phyloP scores from a whole-genome alignment of 2,888 invertebrate genomes.

The Anagyrus pseudococci region DNA sequence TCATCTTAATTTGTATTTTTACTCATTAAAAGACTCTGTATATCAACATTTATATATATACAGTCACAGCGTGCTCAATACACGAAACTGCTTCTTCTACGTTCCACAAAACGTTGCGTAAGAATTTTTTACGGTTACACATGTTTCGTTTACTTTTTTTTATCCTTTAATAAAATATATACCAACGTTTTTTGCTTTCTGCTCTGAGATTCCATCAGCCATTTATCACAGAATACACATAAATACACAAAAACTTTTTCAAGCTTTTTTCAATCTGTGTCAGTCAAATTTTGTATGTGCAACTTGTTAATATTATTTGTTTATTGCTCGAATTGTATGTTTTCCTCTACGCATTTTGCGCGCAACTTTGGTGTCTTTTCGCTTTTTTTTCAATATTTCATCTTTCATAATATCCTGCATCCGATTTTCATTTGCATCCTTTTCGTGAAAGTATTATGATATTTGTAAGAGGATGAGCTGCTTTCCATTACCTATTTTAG shows the following conservation, averaged over 20 bases:
- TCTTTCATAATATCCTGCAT: slow-evolving; percentile 24
- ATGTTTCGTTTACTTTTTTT: slow-evolving; percentile 26
- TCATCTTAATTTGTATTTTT: slow-evolving; percentile 23
- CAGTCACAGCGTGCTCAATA: slow-evolving; percentile 28
- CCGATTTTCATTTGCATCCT: slow-evolving; percentile 8
- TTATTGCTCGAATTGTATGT: slow-evolving; percentile 11
- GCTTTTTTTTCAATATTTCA: slow-evolving; percentile 5
- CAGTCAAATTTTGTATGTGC: slow-evolving; percentile 7
- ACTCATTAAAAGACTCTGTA: slow-evolving; percentile 1
- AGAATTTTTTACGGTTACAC: slow-evolving; percentile 22
- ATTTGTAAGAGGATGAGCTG: too few relatives aligned
- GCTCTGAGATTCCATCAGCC: slow-evolving; percentile 15
- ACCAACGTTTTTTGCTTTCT: slow-evolving; percentile 17
- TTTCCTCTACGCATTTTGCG: slow-evolving; percentile 25
- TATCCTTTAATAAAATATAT: slow-evolving; percentile 8
- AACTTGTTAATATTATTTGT: too few relatives aligned
- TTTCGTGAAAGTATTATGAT: too few relatives aligned
- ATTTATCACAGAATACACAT: slow-evolving; percentile 4
- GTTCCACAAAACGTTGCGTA: slow-evolving; percentile 32
- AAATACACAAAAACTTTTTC: slow-evolving; percentile 8
- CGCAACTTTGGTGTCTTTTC: slow-evolving; percentile 17
- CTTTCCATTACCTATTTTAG: too few relatives aligned
- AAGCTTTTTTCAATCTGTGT: slow-evolving; percentile 8
- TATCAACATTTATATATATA: slow-evolving; percentile 11
- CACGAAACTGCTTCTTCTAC: slow-evolving; percentile 31